Conservation (phyloP, 2,113 vertebrate genomes). For the Tursiops truncatus region DNA sequence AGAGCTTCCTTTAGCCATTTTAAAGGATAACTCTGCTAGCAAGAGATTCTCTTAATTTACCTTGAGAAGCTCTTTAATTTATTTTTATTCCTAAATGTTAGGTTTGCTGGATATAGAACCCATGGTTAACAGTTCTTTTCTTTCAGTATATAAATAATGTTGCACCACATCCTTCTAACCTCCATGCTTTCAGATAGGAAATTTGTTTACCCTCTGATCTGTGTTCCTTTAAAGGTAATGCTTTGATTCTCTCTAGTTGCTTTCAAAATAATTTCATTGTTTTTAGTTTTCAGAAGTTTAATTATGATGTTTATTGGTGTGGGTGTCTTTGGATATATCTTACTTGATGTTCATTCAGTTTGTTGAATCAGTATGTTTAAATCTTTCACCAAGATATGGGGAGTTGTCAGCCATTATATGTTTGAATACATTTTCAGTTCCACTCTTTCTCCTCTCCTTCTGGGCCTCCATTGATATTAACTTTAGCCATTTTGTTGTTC, state of each 20-base stretch:
- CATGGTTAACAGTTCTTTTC: background rate
- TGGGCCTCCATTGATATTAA: background rate
- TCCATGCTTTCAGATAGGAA: background rate
- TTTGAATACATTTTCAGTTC: background rate
- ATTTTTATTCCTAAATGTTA: background rate
- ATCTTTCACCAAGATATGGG: background rate
- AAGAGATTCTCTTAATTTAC: background rate
- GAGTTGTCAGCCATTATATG: background rate
- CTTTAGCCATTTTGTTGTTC: background rate
- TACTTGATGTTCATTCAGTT: background rate
- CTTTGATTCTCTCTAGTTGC: background rate
- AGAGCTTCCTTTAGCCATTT: background rate
- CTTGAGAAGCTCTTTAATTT: background rate
- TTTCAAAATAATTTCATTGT: background rate
- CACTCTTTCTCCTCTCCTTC: background rate
- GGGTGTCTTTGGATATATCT: background rate
- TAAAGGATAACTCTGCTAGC: background rate
- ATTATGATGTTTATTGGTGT: background rate
- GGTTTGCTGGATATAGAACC: background rate
- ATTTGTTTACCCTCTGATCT: background rate
- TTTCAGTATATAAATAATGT: background rate
- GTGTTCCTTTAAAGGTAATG: background rate
- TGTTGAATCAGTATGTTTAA: background rate
- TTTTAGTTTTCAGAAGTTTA: background rate
- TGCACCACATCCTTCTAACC: background rate